Conservation (phyloP, 2,888 invertebrate genomes). For the Microctonus aethiopoides region DNA sequence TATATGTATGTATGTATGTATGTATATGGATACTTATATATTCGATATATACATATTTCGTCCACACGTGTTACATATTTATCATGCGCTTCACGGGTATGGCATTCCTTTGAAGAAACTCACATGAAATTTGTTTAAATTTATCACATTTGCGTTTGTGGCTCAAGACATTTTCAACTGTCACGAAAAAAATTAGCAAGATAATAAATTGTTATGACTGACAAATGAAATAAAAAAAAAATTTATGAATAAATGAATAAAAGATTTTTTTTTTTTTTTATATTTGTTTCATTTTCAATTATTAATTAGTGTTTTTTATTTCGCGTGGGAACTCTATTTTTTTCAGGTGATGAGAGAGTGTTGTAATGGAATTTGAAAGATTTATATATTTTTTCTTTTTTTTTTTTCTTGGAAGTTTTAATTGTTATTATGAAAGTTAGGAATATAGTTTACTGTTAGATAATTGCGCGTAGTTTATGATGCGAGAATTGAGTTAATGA, state of each 20-base stretch:
- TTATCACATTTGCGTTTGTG: conserved; percentile 39
- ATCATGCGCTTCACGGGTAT: conserved; percentile 41
- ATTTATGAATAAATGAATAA: too few relatives aligned
- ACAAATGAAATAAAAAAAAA: conserved; percentile 1
- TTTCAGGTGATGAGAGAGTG: background rate
- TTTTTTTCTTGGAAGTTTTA: background rate
- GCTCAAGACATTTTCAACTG: conserved; percentile 27
- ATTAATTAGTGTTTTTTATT: too few relatives aligned
- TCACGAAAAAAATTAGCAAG: conserved; percentile 30
- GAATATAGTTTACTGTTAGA: too few relatives aligned
- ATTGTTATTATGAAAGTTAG: background rate
- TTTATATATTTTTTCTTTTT: too few relatives aligned
- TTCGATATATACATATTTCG: conserved; percentile 18
- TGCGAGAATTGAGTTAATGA: too few relatives aligned
- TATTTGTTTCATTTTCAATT: too few relatives aligned
- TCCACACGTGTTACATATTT: conserved; percentile 44
- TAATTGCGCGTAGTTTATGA: too few relatives aligned
- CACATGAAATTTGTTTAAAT: conserved; percentile 44
- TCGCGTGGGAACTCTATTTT: background rate
- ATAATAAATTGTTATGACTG: conserved; percentile 29
- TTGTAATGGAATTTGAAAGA: background rate
- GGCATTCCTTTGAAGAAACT: conserved; percentile 45
- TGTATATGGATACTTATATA: conserved; percentile 5
- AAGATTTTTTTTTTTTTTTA: background rate
- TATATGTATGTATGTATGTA: background rate